phyloP scores from a whole-genome alignment of 2,797 vertebrate species.

The Limnodromus scolopaceus region DNA sequence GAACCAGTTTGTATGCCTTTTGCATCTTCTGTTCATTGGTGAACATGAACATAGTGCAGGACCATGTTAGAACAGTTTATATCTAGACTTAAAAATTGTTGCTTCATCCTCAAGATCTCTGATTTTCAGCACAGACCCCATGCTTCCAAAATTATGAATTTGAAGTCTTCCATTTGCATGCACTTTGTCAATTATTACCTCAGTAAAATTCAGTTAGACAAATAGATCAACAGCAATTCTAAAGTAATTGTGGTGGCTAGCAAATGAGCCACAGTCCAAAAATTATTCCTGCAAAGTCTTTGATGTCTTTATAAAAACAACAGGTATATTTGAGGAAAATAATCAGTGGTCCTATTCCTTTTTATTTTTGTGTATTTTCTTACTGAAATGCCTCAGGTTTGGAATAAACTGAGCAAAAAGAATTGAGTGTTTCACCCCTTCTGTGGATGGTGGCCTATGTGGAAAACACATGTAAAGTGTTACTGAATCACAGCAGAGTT shows the following conservation, averaged over 20 bases:
- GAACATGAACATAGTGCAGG: background rate
- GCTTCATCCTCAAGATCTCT: background rate
- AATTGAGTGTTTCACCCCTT: background rate
- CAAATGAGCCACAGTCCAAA: background rate
- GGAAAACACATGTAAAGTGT: background rate
- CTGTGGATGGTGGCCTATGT: background rate
- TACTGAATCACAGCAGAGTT: background rate
- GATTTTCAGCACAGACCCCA: background rate
- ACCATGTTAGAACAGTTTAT: background rate
- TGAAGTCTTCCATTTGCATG: background rate
- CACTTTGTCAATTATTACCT: background rate
- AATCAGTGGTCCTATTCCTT: background rate
- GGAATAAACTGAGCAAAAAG: background rate
- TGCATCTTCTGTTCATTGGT: background rate
- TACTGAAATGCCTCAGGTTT: background rate
- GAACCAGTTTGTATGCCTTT: background rate
- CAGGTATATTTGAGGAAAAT: background rate
- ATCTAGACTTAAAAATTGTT: background rate
- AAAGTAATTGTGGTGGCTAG: background rate
- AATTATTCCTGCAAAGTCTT: background rate
- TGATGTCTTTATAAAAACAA: background rate
- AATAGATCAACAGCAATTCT: rapidly evolving
- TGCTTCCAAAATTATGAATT: background rate
- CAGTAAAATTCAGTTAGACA: background rate
- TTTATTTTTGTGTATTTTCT: background rate